Percentiles rank a stretch among this genome's conserved stretches.
Conservation (phyloP, 1,140 invertebrate species). For the Phenacoccus solenopsis region DNA sequence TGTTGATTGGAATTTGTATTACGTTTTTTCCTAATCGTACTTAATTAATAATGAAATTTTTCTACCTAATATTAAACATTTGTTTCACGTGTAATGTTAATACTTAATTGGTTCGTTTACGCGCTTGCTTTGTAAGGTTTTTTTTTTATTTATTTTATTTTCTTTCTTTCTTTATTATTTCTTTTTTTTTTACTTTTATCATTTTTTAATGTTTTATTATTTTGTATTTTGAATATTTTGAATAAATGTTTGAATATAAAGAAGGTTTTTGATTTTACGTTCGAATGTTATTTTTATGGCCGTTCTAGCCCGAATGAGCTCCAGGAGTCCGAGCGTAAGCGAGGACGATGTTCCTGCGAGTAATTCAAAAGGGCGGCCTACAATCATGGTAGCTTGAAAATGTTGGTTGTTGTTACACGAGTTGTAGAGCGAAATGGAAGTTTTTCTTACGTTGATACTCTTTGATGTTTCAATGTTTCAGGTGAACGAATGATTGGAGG, state of each 20-base stretch:
- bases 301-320: not conserved
- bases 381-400: too few relatives aligned
- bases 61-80: not conserved
- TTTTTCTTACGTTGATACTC: too few relatives aligned
- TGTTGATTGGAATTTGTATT: too few relatives aligned
- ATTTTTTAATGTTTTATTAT: constrained; percentile 14
- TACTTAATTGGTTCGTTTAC: constrained; percentile 7
- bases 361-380: not conserved
- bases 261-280: not conserved
- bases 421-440: too few relatives aligned
- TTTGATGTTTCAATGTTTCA: too few relatives aligned
- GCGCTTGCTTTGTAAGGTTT: not conserved
- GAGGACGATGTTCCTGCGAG: not conserved
- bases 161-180: not conserved
- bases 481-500: too few relatives aligned
- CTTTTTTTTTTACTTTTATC: not conserved
- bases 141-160: not conserved
- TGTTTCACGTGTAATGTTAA: not conserved
- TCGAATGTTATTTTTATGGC: too few relatives aligned
- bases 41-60: not conserved
- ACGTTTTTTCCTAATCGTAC: not conserved
- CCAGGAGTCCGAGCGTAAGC: not conserved
- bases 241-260: constrained; percentile 12
- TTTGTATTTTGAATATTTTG: constrained; percentile 16
- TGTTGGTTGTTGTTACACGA: not conserved